Base-by-base conservation (phyloP, 1,140 invertebrate genomes). In the Pararge aegeria region DNA sequence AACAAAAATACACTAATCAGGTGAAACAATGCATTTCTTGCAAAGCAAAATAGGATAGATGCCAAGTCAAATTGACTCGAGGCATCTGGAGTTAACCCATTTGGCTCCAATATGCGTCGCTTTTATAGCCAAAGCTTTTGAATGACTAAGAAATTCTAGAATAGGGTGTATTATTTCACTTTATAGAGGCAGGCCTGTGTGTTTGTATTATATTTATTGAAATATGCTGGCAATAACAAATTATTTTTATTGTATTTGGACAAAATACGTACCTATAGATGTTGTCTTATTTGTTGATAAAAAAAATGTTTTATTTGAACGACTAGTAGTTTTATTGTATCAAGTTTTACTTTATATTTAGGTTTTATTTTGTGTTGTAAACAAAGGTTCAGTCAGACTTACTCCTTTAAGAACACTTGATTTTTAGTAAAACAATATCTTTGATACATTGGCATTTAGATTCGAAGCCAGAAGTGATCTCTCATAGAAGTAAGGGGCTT, bases 41-140 rank as follows among this genome's bases (percentile, higher is more conserved):
- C 16, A 46, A 46, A 54, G 38, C 51, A 61, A 65, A 55, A 64
- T 55, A 50, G 53, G 49, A 57, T 53, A 64, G 57, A 60, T 70
- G 64, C 68, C 68, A 70, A 70, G 65, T 63, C 52, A 59, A 66
- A 61, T 65, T 61, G 55, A 63, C 52, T 62, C 60, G 29, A 63
- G 49, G 54, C 68, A 62, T 59, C 65, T 70, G 64, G 64, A 63
- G 62, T 67, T 27, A 61, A 34, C 61, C 66, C 62, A 68, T 61
- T 68, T 68, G 66, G 66, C 66, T 42, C 15, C 57, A 19, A 34
- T 51, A 51, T 51, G 48, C 27, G 48, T 51, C 48, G 48, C 48
- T 30, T 51, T 27, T 34, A 51, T 51, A 51, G 48, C 48, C 24
- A 51, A 51, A 51, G 48, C 48, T 51, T 51, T 51, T 46, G 44